Evolutionary conservation across 2,113 vertebrate genomes (phyloP).

Genomic region (Mirounga angustirostris): DNA sequence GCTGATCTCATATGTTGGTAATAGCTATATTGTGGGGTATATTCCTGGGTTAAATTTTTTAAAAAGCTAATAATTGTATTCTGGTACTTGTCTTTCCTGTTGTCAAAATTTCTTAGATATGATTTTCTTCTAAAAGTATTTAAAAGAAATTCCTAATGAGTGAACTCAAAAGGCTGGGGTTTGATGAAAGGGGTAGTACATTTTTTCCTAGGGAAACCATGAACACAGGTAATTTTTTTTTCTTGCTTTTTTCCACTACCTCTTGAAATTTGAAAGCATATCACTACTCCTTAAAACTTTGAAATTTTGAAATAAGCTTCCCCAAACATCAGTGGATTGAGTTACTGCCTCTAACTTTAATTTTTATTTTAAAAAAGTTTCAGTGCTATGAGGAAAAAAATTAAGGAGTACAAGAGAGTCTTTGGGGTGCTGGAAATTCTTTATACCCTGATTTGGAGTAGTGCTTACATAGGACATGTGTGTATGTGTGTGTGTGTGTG

Average conservation of each 20-base stretch:
- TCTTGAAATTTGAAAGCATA: constrained; percentile 30
- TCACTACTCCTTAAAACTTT: constrained; percentile 46
- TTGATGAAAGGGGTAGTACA: background rate
- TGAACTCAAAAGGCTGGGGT: background rate
- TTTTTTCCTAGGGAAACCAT: background rate
- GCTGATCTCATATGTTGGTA: background rate
- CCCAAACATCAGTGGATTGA: background rate
- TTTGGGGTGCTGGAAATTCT: background rate
- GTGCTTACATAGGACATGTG: background rate
- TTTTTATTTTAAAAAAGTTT: background rate
- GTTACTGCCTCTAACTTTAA: background rate
- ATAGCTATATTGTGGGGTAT: background rate
- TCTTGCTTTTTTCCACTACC: background rate
- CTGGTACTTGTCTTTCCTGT: background rate
- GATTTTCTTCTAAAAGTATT: constrained; percentile 54
- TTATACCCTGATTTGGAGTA: background rate
- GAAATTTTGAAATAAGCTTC: background rate
- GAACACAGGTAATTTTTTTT: background rate
- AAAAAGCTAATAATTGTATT: background rate
- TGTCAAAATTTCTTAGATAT: constrained; percentile 26
- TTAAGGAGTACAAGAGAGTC: background rate
- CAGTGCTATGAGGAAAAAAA: background rate
- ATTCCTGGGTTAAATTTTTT: constrained; percentile 27
- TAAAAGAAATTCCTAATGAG: background rate
- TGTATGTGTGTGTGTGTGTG: background rate